Base-by-base conservation (phyloP, 2,113 vertebrate genomes). In the Odontesthes bonariensis region DNA sequence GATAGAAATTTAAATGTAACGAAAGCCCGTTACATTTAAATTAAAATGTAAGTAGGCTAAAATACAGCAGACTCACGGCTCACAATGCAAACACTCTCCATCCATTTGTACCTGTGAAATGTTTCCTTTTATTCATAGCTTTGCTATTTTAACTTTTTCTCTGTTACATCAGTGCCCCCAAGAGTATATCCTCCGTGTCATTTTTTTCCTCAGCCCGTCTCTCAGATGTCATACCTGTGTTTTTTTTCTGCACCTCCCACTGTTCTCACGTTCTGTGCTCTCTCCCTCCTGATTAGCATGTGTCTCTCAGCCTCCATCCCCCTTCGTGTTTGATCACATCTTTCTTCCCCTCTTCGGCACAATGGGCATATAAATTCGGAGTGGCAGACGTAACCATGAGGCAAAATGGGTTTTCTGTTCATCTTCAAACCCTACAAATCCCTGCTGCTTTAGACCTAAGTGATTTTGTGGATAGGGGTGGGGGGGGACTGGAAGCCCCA, bases 361-460 rank as follows among this genome's bases (percentile, higher is more conserved):
- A 90, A 76, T 74, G 73, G 77, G 77, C 79, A 54, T 87, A 82
- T 84, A 85, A 81, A 90, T 85, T 86, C 79, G 73, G 75, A 77
- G 70, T 89, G 88, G 82, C 87, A 86, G 76, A 86, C 83, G 83
- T 83, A 81, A 76, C 89, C 87, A 83, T 69, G 74, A 89, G 88
- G 84, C 88, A 89, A 84, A 87, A 89, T 86, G 67, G 82, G 82
- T 83, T 88, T 86, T 89, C 79, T 87, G 85, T 90, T 93, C 85
- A 87, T 91, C 85, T 86, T 84, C 83, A 85, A 61, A 85, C 82
- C 79, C 69, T 73, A 86, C 82, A 88, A 90, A 91, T 87, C 89
- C 88, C 91, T 55, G 71, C 77, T 83, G 83, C 75, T 86, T 86
- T 53, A 72, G 76, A 79, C 83, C 82, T 75, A 71, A 88, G 85